These are phyloP conservation scores for Panurus biarmicus DNA, from an alignment of 2,113 vertebrate species.

Conservation along the genomic window DNA sequence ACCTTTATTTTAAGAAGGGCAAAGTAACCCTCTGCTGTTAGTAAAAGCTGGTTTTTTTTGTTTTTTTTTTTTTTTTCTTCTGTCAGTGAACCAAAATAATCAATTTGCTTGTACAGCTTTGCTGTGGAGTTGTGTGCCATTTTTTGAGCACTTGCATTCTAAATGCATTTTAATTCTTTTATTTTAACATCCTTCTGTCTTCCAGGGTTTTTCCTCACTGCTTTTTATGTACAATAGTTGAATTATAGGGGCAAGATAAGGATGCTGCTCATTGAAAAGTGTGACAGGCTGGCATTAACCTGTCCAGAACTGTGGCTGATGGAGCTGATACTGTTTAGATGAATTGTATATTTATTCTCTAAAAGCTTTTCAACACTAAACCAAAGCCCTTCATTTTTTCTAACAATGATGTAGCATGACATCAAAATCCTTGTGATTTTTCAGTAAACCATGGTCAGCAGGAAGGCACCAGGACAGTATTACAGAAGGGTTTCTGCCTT, in stretches of 20 bases:
- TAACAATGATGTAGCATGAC: not conserved
- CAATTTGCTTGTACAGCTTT: not conserved
- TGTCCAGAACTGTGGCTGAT: constrained; percentile 4
- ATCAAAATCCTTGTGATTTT: not conserved
- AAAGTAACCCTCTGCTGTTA: not conserved
- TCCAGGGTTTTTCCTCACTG: not conserved
- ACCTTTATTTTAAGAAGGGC: not conserved
- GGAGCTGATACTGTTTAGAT: not conserved
- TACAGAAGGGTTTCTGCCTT: not conserved
- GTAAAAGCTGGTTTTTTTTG: not conserved
- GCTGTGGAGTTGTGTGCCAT: not conserved
- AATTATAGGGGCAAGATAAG: constrained; percentile 1
- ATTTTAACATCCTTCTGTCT: not conserved
- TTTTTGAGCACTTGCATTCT: not conserved
- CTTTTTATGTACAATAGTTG: not conserved
- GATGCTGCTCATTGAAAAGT: not conserved
- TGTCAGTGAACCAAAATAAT: not conserved
- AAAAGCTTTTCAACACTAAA: not conserved
- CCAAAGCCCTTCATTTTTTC: not conserved
- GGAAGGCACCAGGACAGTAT: not conserved
- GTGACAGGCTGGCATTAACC: constrained; percentile 18
- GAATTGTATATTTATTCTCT: not conserved
- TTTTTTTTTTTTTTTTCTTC: too few species aligned
- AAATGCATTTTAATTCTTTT: not conserved
- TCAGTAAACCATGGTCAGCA: not conserved